phyloP scores from a whole-genome alignment of 2,797 vertebrate genomes.

The Alfaro cultratus region DNA sequence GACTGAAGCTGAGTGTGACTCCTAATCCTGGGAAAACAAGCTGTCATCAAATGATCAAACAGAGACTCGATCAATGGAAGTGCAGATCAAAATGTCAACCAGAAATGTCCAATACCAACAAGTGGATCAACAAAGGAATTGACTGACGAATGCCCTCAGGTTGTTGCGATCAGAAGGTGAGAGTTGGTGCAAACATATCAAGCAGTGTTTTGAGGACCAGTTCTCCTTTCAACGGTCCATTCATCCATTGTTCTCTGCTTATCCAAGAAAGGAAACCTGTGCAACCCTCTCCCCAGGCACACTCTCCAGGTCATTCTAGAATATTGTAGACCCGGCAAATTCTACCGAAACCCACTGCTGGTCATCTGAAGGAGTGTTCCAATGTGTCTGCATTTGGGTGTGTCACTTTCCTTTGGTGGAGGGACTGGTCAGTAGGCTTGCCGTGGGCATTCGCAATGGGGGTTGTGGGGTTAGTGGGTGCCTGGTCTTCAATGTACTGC shows the following conservation, averaged over 20 bases:
- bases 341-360: no score
- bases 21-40: slow-evolving; percentile 61
- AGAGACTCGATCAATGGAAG: slow-evolving; percentile 53
- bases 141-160: slow-evolving; percentile 35
- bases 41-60: slow-evolving; percentile 69
- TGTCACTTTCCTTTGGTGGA: no score
- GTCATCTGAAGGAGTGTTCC: no score
- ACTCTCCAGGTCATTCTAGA: background rate
- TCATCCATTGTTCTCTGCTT: background rate
- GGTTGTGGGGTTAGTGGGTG: no score
- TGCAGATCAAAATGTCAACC: slow-evolving; percentile 65
- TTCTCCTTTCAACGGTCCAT: background rate
- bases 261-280: background rate
- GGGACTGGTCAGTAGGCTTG: no score
- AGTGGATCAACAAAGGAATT: slow-evolving; percentile 51
- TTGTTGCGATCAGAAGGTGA: slow-evolving; percentile 23
- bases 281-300: background rate
- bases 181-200: slow-evolving; percentile 31
- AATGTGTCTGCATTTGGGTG: no score
- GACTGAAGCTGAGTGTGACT: slow-evolving; percentile 25
- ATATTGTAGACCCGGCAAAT: background rate
- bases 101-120: slow-evolving; percentile 37
- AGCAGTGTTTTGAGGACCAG: slow-evolving; percentile 18
- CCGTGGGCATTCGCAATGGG: no score
- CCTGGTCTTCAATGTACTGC: no score